Base-by-base conservation (phyloP, 1,140 invertebrate genomes). In the Euwallacea similis region DNA sequence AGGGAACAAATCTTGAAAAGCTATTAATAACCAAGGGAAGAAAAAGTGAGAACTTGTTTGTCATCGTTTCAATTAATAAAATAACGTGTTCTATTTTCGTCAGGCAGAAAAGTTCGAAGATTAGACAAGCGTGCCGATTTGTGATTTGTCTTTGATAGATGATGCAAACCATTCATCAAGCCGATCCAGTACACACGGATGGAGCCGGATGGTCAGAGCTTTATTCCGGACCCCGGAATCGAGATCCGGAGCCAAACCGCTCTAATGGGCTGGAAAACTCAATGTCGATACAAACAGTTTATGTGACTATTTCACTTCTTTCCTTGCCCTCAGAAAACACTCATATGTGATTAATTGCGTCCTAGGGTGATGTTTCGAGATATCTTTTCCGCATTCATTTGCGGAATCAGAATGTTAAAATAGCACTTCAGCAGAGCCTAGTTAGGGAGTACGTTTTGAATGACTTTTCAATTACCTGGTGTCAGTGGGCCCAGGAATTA, bases 121-220 rank as follows among this genome's bases (percentile, higher is more conserved):
- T 68, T 71, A 72, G 77, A 76, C 77, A 78, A 76, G 73, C 75
- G 75, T 71, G 74, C 72, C 75, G 78, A 80, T 78, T 79, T 79
- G 79, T 81, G 79, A 81, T 81, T 81, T 81, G 80, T 81, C 80
- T 79, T 80, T 81, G 80, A 81, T 81, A 79, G 77, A 81, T 81
- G 78, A 78, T 78, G 66, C 68, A 76, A 74, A 74, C 76, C 75
- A 80, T 81, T 78, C 76, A 81, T 81, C 80, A 80, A 78, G 71
- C 71, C 76, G 76, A 76, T 77, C 74, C 77, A 76, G 74, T 73
- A 75, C 69, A 76, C 74, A 74, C 69, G 72, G 73, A 75, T 74
- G 72, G 65, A 66, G 64, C 16, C 66, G 72, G 61, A 72, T 71
- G 55, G 50, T 42, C 63, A 54, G 62, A 21, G 54, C 60, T 50